Evolutionary conservation across 1,140 invertebrate genomes (phyloP).

Genomic region (Lutraria rhynchaena): DNA sequence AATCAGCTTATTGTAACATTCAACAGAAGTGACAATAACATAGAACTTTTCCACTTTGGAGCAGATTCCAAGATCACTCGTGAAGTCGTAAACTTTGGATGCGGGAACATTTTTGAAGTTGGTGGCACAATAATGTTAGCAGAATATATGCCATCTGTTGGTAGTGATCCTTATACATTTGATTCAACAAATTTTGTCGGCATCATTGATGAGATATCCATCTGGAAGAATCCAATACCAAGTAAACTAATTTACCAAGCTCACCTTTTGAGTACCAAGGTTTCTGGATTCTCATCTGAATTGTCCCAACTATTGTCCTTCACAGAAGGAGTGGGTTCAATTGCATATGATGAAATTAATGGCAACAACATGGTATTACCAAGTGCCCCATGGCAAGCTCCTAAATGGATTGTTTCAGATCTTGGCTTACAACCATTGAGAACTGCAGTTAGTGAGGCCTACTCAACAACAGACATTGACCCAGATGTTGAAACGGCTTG

Average conservation of each 20-base stretch:
- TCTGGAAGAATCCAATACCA: constrained; percentile 66
- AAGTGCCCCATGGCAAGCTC: constrained; percentile 63
- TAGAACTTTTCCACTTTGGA: constrained; percentile 65
- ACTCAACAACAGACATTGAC: constrained; percentile 10
- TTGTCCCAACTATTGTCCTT: constrained; percentile 61
- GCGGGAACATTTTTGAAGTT: constrained; percentile 54
- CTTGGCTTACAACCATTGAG: constrained; percentile 37
- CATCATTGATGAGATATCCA: constrained; percentile 65
- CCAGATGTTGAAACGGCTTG: constrained; percentile 41
- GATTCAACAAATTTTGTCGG: constrained; percentile 54
- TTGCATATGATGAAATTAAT: constrained; percentile 61
- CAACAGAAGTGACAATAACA: not conserved
- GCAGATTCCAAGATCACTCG: constrained; percentile 58
- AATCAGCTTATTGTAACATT: constrained; percentile 68
- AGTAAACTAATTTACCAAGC: constrained; percentile 62
- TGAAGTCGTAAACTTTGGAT: constrained; percentile 46
- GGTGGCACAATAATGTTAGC: constrained; percentile 64
- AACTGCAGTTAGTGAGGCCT: not conserved
- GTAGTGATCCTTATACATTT: constrained; percentile 38
- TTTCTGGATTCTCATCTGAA: constrained; percentile 57
- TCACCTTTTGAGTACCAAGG: constrained; percentile 61
- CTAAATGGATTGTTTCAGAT: constrained; percentile 66
- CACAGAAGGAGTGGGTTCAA: constrained; percentile 63
- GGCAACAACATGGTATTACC: constrained; percentile 63
- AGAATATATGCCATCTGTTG: constrained; percentile 60